Percentiles rank a stretch among this genome's conserved stretches.
Conservation (phyloP, 2,888 invertebrate species). For the Spisula solida region DNA sequence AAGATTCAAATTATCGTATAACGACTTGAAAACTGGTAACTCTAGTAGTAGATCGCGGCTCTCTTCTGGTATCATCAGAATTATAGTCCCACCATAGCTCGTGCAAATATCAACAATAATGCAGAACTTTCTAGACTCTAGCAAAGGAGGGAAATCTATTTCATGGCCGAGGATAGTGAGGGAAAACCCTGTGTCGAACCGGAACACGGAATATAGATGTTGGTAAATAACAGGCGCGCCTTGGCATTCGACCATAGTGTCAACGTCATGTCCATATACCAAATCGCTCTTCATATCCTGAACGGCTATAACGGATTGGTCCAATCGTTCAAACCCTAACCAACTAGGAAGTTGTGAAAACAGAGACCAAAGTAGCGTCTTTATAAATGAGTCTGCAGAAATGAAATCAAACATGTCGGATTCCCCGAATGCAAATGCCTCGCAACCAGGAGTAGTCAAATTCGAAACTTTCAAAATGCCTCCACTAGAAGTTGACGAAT, state of each 20-base stretch:
- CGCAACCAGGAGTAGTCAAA: constrained; percentile 41
- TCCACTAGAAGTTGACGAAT: not conserved
- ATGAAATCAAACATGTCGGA: constrained; percentile 59
- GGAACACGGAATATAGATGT: constrained; percentile 49
- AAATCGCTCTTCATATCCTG: constrained; percentile 37
- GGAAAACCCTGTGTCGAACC: constrained; percentile 27
- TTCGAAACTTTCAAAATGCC: constrained; percentile 22
- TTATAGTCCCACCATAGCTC: constrained; percentile 35
- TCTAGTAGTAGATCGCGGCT: constrained; percentile 6
- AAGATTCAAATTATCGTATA: constrained; percentile 4
- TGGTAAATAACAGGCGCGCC: constrained; percentile 40
- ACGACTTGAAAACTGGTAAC: not conserved
- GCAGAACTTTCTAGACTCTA: constrained; percentile 35
- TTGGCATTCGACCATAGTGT: constrained; percentile 1
- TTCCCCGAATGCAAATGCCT: constrained; percentile 41
- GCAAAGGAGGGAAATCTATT: constrained; percentile 20
- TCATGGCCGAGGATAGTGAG: not conserved
- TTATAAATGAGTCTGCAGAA: constrained; percentile 49
- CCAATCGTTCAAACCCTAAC: constrained; percentile 22
- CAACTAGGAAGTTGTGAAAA: constrained; percentile 41
- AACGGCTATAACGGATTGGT: constrained; percentile 41
- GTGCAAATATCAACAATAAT: constrained; percentile 49
- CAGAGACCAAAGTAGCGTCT: constrained; percentile 32
- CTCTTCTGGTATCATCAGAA: constrained; percentile 49
- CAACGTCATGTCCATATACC: constrained; percentile 39